Evolutionary conservation across 2,797 vertebrate species (phyloP).

Genomic region (Gymnoscopelus microlampas): DNA sequence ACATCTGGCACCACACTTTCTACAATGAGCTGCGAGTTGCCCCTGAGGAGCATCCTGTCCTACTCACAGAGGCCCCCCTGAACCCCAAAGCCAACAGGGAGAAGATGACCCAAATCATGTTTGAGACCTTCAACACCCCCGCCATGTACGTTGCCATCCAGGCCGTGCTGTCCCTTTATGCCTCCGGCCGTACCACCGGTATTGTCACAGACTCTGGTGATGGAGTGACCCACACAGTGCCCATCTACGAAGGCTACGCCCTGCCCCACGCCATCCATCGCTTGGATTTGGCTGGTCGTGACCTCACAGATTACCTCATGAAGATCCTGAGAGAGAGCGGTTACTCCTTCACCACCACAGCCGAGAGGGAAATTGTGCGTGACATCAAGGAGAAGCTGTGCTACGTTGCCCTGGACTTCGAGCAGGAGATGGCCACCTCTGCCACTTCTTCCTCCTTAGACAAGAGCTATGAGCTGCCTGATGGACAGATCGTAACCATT

Average conservation of each 20-base stretch:
- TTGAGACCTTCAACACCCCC: conserved; percentile 92
- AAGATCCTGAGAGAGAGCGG: too few relatives aligned
- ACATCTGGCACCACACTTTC: conserved; percentile 94
- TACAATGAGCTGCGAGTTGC: conserved; percentile 98
- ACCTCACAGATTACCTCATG: too few relatives aligned
- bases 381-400: conserved; percentile 89
- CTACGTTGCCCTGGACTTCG: conserved; percentile 88
- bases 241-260: too few relatives aligned
- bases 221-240: too few relatives aligned
- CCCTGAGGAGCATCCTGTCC: conserved; percentile 97
- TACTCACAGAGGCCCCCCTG: conserved; percentile 98
- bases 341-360: conserved; percentile 86
- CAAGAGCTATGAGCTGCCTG: conserved; percentile 91
- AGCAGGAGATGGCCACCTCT: conserved; percentile 88
- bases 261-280: too few relatives aligned
- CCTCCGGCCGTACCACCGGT: conserved; percentile 66
- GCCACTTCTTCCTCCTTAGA: conserved; percentile 87
- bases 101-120: conserved; percentile 99
- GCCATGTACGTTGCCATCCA: conserved; percentile 94
- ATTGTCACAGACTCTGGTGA: too few relatives aligned
- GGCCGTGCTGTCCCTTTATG: conserved; percentile 90
- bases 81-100: conserved; percentile 99
- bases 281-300: too few relatives aligned
- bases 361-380: conserved; percentile 87
- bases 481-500: conserved; percentile 98